A percentile compares a stretch with the other conserved stretches of the same genome.
phyloP scores from a whole-genome alignment of 37 sponge, comb jelly and placozoan species.

The Diacarnus erythraeanus region DNA sequence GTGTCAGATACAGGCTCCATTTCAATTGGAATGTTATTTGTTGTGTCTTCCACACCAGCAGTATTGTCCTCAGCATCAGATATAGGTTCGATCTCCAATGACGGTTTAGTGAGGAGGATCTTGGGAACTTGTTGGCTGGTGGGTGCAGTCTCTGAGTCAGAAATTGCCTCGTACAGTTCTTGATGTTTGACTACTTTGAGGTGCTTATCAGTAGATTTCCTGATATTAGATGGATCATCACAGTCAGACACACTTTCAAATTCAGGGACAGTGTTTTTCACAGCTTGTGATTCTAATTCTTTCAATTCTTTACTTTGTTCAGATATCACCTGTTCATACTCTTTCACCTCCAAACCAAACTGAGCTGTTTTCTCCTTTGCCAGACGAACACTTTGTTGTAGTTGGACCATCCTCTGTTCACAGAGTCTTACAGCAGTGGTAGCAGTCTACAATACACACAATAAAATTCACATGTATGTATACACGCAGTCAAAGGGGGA shows the following conservation, averaged over 20 bases:
- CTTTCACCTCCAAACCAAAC: neutral
- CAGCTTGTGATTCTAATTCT: neutral
- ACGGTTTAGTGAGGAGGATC: neutral
- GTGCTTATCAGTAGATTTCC: neutral
- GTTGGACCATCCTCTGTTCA: neutral
- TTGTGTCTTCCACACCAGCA: neutral
- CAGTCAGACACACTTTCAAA: slow-evolving; percentile 1
- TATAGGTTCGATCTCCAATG: neutral
- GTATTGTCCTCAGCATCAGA: slow-evolving; percentile 5
- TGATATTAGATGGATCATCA: neutral
- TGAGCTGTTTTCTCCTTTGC: neutral
- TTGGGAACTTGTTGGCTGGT: neutral
- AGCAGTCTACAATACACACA: neutral
- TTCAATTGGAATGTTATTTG: too few relatives aligned
- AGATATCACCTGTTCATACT: neutral
- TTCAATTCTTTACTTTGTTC: neutral
- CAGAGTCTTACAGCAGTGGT: neutral
- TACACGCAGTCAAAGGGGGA: too few relatives aligned
- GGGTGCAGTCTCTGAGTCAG: neutral
- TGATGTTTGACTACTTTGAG: neutral
- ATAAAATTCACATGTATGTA: neutral
- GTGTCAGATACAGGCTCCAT: slow-evolving; percentile 23
- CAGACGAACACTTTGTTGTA: neutral
- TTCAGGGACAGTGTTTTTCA: neutral
- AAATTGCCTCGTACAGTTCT: neutral